Evolutionary conservation across 2,888 invertebrate species (phyloP), one percentile per base, ranked within the genome.

Genomic region (Ormyrus thymus): DNA sequence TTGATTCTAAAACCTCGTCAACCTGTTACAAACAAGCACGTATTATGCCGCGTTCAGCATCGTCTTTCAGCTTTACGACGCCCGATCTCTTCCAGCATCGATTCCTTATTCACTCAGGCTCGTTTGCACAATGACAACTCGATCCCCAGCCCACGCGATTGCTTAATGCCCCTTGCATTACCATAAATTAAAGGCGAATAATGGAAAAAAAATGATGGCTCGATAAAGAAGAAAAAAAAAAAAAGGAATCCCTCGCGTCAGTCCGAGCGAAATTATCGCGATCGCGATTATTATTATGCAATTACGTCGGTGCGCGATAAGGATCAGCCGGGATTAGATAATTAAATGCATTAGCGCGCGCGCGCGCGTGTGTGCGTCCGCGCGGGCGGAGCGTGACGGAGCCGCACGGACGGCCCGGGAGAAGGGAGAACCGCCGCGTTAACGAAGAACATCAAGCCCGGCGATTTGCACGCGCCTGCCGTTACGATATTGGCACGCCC

Each of bases 361-460:
- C 11, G 10, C 2, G 10, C 15, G 43, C 0, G 15, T 51, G 29
- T 10, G 48, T 2, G 10, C 1, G 43, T 11, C 9, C 10, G 61
- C 45, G 77, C 77, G 72, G 77, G 66, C 77, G 61, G 61, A 77
- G 66, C 77, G 66, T 68, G 66, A 72, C 59, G 71, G 46, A 11
- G 45, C 43, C 4, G 48, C 64, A 11, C 48, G 61, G 3, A 9
- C 11, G 29, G 7, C 13, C 46, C 29, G 29, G 29, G 29, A 45
- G 48, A 48, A 11, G 48, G 55, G 5, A 43, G 11, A 15, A 4
- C n/a, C n/a, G 11, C n/a, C 13, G 8, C 51, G 56, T 51, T 69
- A 68, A 55, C 43, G 29, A 29, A 29, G 29, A 29, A 29, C 2
- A 29, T 29, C 29, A 29, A 29, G 29, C 29, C 29, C 2, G 29